Evolutionary conservation across 1,140 invertebrate genomes (phyloP).

Genomic region (Lepidurus couesii): DNA sequence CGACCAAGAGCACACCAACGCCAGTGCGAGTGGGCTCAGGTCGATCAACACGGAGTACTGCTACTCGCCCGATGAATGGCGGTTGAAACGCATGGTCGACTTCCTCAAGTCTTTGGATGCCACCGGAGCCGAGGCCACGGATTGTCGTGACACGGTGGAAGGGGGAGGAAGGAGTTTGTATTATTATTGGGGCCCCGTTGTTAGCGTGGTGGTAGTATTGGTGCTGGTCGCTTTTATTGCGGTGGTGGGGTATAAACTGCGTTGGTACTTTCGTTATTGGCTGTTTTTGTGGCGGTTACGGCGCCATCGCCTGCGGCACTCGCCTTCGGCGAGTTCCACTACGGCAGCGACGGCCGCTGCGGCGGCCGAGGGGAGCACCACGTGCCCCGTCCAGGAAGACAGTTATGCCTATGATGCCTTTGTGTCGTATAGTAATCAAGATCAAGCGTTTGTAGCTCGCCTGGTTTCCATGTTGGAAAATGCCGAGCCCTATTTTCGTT

Average conservation of each 20-base stretch:
- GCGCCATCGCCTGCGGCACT: conserved; percentile 42
- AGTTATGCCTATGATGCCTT: conserved; percentile 58
- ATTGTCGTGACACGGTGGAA: conserved; percentile 24
- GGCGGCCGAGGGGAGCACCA: conserved; percentile 11
- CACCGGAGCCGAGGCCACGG: conserved; percentile 5
- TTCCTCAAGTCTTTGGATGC: conserved; percentile 40
- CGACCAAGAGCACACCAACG: conserved; percentile 34
- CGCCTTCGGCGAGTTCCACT: neutral
- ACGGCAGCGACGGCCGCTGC: conserved; percentile 21
- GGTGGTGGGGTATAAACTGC: conserved; percentile 44
- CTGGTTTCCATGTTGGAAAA: conserved; percentile 54
- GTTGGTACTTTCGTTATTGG: conserved; percentile 52
- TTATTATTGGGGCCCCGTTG: conserved; percentile 44
- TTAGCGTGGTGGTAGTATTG: conserved; percentile 44
- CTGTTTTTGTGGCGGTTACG: conserved; percentile 50
- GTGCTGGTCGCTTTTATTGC: conserved; percentile 40
- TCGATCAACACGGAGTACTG: conserved; percentile 43
- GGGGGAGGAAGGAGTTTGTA: conserved; percentile 41
- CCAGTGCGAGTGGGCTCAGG: conserved; percentile 39
- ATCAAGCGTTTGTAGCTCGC: conserved; percentile 54
- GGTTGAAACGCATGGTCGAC: conserved; percentile 44
- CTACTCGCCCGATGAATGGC: conserved; percentile 47
- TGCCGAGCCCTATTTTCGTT: conserved; percentile 49
- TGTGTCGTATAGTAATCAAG: conserved; percentile 58
- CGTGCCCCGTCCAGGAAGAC: conserved; percentile 1